These are phyloP conservation scores for Oxyruncus cristatus DNA, from an alignment of 2,113 vertebrate species.

Conservation along the genomic window DNA sequence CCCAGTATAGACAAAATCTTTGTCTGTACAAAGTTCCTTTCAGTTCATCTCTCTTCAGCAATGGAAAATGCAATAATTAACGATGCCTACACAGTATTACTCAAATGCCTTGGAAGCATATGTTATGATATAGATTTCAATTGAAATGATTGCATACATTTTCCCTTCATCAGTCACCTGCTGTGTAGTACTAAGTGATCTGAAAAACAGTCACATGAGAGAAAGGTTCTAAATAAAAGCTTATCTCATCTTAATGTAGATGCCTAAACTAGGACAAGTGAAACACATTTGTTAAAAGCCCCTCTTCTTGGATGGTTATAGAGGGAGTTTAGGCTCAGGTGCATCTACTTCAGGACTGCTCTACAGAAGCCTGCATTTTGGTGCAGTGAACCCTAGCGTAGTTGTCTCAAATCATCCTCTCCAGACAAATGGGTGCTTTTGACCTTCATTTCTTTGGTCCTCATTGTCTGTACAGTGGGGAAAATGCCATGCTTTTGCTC, in stretches of 20 bases:
- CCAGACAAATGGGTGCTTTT: background rate
- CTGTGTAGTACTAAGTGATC: background rate
- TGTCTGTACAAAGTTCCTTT: too few species aligned
- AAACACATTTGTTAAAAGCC: background rate
- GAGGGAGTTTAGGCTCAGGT: background rate
- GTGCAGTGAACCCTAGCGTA: background rate
- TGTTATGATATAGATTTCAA: background rate
- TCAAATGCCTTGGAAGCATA: background rate
- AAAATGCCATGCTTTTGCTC: background rate
- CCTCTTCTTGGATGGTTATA: background rate
- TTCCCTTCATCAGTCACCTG: background rate
- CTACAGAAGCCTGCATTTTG: background rate
- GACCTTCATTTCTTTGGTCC: background rate
- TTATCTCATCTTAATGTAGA: background rate
- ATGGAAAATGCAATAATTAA: background rate
- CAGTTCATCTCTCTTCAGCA: background rate
- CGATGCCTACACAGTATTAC: background rate
- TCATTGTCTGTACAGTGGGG: background rate
- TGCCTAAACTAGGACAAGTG: background rate
- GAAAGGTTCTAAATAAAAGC: background rate
- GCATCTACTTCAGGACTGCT: background rate
- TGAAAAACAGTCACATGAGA: background rate
- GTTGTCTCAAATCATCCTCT: background rate
- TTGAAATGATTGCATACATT: background rate
- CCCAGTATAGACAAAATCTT: too few species aligned